A percentile compares a stretch with the other conserved stretches of the same genome.
These are phyloP conservation scores for Aporophyla lueneburgensis DNA, from an alignment of 2,888 invertebrate species.

Conservation along the genomic window DNA sequence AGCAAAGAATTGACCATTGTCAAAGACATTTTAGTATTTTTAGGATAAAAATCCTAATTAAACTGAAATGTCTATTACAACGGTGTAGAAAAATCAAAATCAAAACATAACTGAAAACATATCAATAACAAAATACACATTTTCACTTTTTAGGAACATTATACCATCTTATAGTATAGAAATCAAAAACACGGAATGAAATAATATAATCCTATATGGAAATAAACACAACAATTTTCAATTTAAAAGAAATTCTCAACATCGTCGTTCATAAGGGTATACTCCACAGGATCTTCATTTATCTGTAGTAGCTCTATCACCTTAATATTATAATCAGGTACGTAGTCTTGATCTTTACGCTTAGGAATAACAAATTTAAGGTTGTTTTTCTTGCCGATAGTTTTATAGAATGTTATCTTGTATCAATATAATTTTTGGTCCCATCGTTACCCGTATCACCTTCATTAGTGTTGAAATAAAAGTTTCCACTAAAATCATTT, in stretches of 20 bases:
- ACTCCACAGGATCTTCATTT: slow-evolving; percentile 3
- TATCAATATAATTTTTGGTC: slow-evolving; percentile 5
- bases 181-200: neutral
- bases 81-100: neutral
- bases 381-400: slow-evolving; percentile 4
- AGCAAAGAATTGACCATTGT: no score
- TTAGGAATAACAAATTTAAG: slow-evolving; percentile 7
- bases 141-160: slow-evolving; percentile 9
- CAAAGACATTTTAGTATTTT: no score
- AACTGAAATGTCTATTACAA: neutral
- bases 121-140: slow-evolving; percentile 1
- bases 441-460: neutral
- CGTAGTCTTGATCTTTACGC: slow-evolving; percentile 1
- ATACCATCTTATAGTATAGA: slow-evolving; percentile 1
- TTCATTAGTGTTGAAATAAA: neutral
- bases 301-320: slow-evolving; percentile 4
- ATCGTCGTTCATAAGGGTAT: no score
- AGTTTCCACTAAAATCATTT: neutral
- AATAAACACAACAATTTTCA: no score
- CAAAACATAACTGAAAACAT: slow-evolving; percentile 1
- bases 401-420: slow-evolving; percentile 8
- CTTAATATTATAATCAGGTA: neutral
- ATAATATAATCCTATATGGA: neutral
- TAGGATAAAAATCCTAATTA: no score
- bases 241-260: no score